Conservation (phyloP, 1,140 invertebrate species). For the Gonatopus flavifemur region DNA sequence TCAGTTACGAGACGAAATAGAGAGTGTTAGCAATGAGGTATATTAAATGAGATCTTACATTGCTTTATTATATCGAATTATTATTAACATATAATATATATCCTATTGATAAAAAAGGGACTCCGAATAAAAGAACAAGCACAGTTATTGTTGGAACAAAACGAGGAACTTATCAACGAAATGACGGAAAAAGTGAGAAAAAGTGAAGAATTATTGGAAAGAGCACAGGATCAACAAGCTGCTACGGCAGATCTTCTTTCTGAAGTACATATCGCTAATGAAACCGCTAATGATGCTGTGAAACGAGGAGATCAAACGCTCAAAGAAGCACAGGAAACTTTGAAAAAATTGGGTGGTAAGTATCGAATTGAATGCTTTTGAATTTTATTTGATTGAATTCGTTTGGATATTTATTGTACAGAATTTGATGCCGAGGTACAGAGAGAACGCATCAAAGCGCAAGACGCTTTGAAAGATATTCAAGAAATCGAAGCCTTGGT, state of each 20-base stretch:
- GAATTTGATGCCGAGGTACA: slow-evolving; percentile 90
- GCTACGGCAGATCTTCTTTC: slow-evolving; percentile 66
- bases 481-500: slow-evolving; percentile 61
- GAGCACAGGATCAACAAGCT: slow-evolving; percentile 63
- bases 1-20: slow-evolving; percentile 68
- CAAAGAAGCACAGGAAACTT: slow-evolving; percentile 83
- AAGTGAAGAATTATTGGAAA: slow-evolving; percentile 59
- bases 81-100: slow-evolving; percentile 10
- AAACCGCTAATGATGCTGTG: slow-evolving; percentile 78
- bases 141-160: slow-evolving; percentile 64
- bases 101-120: slow-evolving; percentile 47
- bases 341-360: slow-evolving; percentile 78
- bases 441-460: slow-evolving; percentile 70
- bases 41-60: slow-evolving; percentile 23
- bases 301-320: slow-evolving; percentile 81
- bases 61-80: not conserved
- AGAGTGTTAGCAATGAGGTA: slow-evolving; percentile 64
- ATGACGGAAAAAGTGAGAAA: slow-evolving; percentile 62
- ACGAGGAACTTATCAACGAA: slow-evolving; percentile 62
- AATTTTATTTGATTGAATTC: no score
- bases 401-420: no score
- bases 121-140: slow-evolving; percentile 68
- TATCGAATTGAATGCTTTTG: no score
- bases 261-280: slow-evolving; percentile 71
- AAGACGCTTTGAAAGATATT: slow-evolving; percentile 65